A percentile compares a stretch with the other conserved stretches of the same genome.
phyloP scores from a whole-genome alignment of 2,888 invertebrate genomes.

The Steromphala cineraria region DNA sequence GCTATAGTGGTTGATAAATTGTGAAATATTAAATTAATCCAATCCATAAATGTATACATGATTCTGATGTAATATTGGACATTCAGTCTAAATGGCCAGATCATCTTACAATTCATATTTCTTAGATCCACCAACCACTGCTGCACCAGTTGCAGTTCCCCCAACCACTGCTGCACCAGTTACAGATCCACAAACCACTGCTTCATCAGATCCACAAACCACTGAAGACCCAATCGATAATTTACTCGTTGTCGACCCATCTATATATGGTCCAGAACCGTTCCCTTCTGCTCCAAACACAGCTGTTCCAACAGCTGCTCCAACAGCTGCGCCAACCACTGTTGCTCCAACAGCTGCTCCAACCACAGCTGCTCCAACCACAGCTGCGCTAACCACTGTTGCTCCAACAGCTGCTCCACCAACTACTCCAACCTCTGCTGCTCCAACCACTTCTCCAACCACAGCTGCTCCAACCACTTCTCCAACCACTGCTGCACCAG shows the following conservation, averaged over 20 bases:
- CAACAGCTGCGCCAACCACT: not conserved
- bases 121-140: too few relatives aligned
- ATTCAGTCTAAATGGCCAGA: too few relatives aligned
- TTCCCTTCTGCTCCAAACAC: too few relatives aligned
- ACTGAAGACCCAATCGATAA: not conserved
- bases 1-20: too few relatives aligned
- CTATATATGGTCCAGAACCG: too few relatives aligned
- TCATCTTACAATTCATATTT: too few relatives aligned
- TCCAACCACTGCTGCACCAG: not conserved
- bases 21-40: too few relatives aligned
- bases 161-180: not conserved
- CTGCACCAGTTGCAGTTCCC: not conserved
- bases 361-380: not conserved
- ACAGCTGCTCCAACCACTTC: not conserved
- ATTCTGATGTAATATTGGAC: too few relatives aligned
- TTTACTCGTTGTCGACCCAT: not conserved
- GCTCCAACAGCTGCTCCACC: not conserved
- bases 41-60: too few relatives aligned
- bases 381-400: not conserved
- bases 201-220: not conserved
- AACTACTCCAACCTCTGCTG: not conserved
- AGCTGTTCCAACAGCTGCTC: not conserved
- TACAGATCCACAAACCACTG: not conserved
- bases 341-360: not conserved
- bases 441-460: not conserved